A percentile compares a stretch with the other conserved stretches of the same genome.
phyloP scores from a whole-genome alignment of 1,140 invertebrate species.

The Cheumatopsyche charites region DNA sequence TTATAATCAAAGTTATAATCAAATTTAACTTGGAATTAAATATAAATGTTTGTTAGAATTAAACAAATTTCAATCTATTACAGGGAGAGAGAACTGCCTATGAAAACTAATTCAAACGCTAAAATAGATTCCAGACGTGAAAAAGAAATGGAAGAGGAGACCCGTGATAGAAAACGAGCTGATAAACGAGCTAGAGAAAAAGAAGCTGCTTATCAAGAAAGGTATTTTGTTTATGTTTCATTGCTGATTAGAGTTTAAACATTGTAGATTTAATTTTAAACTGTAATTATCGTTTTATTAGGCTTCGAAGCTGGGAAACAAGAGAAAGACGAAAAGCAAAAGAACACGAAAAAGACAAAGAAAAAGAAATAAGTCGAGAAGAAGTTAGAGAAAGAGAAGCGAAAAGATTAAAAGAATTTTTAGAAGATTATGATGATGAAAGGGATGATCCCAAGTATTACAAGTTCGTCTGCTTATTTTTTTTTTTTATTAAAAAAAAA shows the following conservation, averaged over 20 bases:
- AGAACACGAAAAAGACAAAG: constrained; percentile 90
- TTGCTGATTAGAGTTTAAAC: no score
- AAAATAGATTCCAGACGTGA: constrained; percentile 66
- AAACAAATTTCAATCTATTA: background rate
- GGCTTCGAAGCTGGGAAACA: constrained; percentile 85
- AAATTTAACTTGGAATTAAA: no score
- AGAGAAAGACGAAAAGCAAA: constrained; percentile 91
- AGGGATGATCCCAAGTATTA: constrained; percentile 96
- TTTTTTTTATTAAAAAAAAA: background rate
- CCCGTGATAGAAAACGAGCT: constrained; percentile 85
- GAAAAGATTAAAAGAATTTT: constrained; percentile 92
- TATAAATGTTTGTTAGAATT: background rate
- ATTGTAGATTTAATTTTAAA: background rate
- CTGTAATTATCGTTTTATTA: constrained; percentile 55
- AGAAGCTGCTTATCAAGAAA: constrained; percentile 91
- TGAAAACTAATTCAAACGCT: constrained; percentile 33
- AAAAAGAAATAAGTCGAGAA: constrained; percentile 82
- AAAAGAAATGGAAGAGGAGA: constrained; percentile 90
- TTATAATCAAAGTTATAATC: no score
- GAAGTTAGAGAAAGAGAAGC: constrained; percentile 89
- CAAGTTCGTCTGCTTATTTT: constrained; percentile 66
- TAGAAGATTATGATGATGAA: constrained; percentile 99
- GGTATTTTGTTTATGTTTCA: constrained; percentile 50
- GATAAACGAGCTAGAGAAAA: constrained; percentile 92
- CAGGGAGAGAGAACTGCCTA: constrained; percentile 49